Evolutionary conservation across 2,797 vertebrate genomes (phyloP).

Genomic region (Rhinoraja longicauda): DNA sequence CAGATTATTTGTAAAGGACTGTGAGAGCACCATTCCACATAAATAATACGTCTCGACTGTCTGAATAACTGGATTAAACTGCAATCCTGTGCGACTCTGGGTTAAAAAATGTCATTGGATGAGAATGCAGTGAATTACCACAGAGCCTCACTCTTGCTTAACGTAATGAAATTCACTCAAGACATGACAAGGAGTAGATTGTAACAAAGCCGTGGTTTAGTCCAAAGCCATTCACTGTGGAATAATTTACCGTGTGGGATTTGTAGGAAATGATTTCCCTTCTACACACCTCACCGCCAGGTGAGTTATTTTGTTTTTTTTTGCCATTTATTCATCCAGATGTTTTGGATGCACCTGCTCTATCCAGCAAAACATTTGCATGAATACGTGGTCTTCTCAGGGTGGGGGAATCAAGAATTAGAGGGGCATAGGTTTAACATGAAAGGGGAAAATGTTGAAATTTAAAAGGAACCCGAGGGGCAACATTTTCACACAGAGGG

Average conservation of each 20-base stretch:
- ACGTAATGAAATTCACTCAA: constrained; percentile 19
- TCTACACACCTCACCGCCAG: neutral
- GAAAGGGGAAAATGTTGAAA: too few species aligned
- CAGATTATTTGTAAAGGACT: constrained; percentile 12
- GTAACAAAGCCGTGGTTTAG: neutral
- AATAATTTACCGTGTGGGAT: constrained; percentile 7
- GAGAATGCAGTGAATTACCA: neutral
- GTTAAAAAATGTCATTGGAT: constrained; percentile 2
- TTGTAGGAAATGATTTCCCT: neutral
- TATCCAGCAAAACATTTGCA: neutral
- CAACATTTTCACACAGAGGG: too few species aligned
- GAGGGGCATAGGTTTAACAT: too few species aligned
- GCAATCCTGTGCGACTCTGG: neutral
- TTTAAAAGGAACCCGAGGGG: too few species aligned
- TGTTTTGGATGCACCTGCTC: neutral
- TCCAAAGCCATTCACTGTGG: neutral
- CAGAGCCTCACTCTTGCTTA: neutral
- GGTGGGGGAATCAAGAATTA: too few species aligned
- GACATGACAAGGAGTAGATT: constrained; percentile 1
- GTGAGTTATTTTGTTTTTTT: neutral
- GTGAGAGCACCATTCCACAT: neutral
- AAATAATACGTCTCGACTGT: neutral
- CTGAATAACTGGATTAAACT: constrained; percentile 19
- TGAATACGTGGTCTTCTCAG: neutral
- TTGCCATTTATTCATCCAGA: neutral